phyloP scores from a whole-genome alignment of 2,797 vertebrate genomes.

The Arnoldichthys spilopterus region DNA sequence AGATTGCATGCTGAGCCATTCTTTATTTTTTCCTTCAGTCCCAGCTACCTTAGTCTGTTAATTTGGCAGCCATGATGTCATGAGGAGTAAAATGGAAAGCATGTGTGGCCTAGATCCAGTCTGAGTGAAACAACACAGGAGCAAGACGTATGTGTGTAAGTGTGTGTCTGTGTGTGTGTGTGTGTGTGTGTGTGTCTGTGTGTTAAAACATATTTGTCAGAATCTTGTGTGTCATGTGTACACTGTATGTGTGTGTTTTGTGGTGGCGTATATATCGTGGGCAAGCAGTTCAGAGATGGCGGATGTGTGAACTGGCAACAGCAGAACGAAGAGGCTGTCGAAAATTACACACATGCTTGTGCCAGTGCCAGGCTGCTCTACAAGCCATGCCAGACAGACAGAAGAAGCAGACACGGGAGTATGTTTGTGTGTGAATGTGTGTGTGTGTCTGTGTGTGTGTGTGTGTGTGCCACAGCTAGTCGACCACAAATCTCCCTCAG shows the following conservation, averaged over 20 bases:
- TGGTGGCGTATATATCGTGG: constrained; percentile 17
- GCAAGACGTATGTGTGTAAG: neutral
- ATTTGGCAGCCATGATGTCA: constrained; percentile 57
- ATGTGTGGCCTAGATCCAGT: constrained; percentile 50
- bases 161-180: constrained; percentile 20
- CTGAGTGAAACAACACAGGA: constrained; percentile 14
- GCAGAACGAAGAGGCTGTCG: constrained; percentile 40
- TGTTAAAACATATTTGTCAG: constrained; percentile 9
- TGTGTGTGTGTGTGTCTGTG: neutral
- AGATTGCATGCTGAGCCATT: constrained; percentile 48
- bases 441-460: constrained; percentile 31
- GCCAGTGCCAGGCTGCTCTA: constrained; percentile 46
- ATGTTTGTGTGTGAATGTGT: constrained; percentile 25
- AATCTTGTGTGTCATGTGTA: neutral
- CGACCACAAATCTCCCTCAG: neutral
- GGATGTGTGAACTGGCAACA: constrained; percentile 53
- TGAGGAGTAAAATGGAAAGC: constrained; percentile 56
- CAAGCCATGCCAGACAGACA: constrained; percentile 27
- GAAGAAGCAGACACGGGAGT: constrained; percentile 26
- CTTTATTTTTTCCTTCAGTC: constrained; percentile 46
- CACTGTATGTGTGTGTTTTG: neutral
- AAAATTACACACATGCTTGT: constrained; percentile 56
- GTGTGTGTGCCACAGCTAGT: constrained; percentile 9
- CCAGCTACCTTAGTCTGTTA: constrained; percentile 49
- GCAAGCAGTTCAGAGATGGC: constrained; percentile 33